phyloP scores from a whole-genome alignment of 2,888 invertebrate species.

The Epirrita christyi region DNA sequence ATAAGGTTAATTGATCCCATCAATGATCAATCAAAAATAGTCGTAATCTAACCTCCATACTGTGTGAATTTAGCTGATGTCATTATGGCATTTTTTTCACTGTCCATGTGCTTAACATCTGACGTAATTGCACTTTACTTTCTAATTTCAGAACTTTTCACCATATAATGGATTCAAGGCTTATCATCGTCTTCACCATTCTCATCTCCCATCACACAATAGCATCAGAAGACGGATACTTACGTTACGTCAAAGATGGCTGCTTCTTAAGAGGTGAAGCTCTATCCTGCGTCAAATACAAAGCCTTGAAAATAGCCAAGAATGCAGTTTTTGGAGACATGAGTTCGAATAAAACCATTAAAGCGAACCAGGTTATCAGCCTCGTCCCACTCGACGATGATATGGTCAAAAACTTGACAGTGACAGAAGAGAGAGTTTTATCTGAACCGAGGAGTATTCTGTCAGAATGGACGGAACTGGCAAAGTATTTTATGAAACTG shows the following conservation, averaged over 20 bases:
- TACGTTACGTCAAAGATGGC: constrained; percentile 73
- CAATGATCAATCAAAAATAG: too few relatives aligned
- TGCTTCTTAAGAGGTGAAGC: constrained; percentile 73
- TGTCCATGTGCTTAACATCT: too few relatives aligned
- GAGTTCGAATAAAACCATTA: constrained; percentile 66
- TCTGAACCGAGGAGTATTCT: constrained; percentile 64
- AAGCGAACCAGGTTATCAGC: constrained; percentile 66
- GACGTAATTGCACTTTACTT: background rate
- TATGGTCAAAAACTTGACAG: constrained; percentile 54
- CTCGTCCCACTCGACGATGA: constrained; percentile 71
- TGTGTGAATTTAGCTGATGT: too few relatives aligned
- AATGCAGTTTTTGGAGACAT: constrained; percentile 69
- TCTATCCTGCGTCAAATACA: constrained; percentile 73
- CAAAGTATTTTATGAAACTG: constrained; percentile 72
- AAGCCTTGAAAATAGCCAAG: constrained; percentile 74
- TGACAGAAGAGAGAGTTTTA: constrained; percentile 49
- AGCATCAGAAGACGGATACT: constrained; percentile 67
- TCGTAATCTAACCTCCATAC: too few relatives aligned
- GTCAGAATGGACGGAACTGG: constrained; percentile 76
- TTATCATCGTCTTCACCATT: constrained; percentile 39
- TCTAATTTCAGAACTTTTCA: background rate
- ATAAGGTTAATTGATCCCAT: too few relatives aligned
- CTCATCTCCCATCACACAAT: constrained; percentile 43
- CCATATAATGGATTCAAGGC: constrained; percentile 40
- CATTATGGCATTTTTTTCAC: too few relatives aligned